Percentiles rank a stretch among this genome's conserved stretches.
Evolutionary conservation across 2,888 invertebrate genomes (phyloP).

Genomic region (Elegia similella): DNA sequence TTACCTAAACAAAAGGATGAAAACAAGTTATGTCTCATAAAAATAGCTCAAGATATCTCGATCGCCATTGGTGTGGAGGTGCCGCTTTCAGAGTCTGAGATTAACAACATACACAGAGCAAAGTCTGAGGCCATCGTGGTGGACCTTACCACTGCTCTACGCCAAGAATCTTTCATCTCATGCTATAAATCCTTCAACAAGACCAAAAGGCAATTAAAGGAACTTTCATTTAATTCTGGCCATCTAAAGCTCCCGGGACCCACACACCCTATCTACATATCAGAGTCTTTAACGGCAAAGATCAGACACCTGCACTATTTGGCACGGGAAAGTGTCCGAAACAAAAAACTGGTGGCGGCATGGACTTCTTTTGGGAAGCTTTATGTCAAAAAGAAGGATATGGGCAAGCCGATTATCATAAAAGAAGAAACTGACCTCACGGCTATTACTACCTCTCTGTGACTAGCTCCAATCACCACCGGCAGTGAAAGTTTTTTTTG

Average conservation of each 20-base stretch:
- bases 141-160: not conserved
- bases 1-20: constrained; percentile 12
- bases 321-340: constrained; percentile 16
- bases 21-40: constrained; percentile 18
- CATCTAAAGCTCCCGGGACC: constrained; percentile 20
- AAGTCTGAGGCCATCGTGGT: constrained; percentile 19
- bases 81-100: constrained; percentile 19
- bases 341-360: constrained; percentile 15
- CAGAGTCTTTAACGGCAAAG: constrained; percentile 19
- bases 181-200: constrained; percentile 15
- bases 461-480: no score
- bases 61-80: constrained; percentile 9
- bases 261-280: constrained; percentile 19
- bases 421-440: not conserved
- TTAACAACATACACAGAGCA: constrained; percentile 22
- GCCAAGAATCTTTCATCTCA: constrained; percentile 20
- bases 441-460: not conserved
- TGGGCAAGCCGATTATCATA: not conserved
- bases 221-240: constrained; percentile 19
- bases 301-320: constrained; percentile 10
- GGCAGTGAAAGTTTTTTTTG: no score
- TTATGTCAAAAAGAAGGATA: constrained; percentile 14
- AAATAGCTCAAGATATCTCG: constrained; percentile 19
- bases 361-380: constrained; percentile 19
- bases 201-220: constrained; percentile 19